Conservation (phyloP, 2,797 vertebrate genomes). For the Darevskia nairensis region DNA sequence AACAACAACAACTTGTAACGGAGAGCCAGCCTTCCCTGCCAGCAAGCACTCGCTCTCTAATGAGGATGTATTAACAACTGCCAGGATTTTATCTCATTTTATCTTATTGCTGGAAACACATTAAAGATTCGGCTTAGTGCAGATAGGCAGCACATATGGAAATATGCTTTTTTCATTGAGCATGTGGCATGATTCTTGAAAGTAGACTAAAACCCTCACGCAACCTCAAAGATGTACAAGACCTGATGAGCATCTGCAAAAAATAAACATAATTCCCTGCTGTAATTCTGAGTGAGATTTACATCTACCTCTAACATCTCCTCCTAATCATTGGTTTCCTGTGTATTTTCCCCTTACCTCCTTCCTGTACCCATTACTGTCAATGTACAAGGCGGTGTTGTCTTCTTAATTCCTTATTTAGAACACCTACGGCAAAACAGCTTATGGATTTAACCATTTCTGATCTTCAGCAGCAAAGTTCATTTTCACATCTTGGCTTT, state of each 20-base stretch:
- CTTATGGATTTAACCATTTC: not conserved
- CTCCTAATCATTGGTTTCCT: not conserved
- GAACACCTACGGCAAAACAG: constrained; percentile 18
- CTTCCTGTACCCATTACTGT: constrained; percentile 53
- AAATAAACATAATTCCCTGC: constrained; percentile 29
- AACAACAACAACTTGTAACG: constrained; percentile 41
- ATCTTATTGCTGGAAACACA: constrained; percentile 22
- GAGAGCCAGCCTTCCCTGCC: constrained; percentile 49
- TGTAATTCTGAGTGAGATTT: constrained; percentile 9
- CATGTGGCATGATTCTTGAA: constrained; percentile 6
- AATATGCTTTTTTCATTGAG: constrained; percentile 34
- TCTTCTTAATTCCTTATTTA: constrained; percentile 48
- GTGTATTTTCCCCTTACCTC: constrained; percentile 49
- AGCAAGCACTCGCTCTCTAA: constrained; percentile 51
- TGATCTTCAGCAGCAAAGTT: constrained; percentile 28
- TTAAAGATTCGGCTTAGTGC: constrained; percentile 37
- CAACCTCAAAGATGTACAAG: constrained; percentile 41
- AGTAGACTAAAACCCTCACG: constrained; percentile 33
- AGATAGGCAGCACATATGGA: constrained; percentile 44
- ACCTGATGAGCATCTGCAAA: not conserved
- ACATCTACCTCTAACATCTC: not conserved
- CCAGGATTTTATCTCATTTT: constrained; percentile 3
- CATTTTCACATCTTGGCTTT: constrained; percentile 39
- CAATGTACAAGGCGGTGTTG: constrained; percentile 39
- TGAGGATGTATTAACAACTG: constrained; percentile 43